A percentile compares a stretch with the other conserved stretches of the same genome.
These are phyloP conservation scores for Odontomyia ornata DNA, from an alignment of 2,888 invertebrate species.

Conservation along the genomic window DNA sequence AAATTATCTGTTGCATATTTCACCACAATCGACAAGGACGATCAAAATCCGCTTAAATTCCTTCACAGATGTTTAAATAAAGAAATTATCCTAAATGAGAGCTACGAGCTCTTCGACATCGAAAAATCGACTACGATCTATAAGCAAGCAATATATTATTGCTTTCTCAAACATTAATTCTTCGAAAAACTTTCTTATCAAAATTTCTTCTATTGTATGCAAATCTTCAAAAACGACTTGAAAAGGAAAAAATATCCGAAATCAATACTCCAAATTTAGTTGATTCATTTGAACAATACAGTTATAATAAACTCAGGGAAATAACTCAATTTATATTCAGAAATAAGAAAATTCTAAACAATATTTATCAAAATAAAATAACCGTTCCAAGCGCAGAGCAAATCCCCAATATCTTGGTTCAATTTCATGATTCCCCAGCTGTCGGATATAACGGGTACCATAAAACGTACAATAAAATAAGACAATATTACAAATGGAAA, in stretches of 20 bases:
- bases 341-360: constrained; percentile 13
- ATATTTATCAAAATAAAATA: constrained; percentile 13
- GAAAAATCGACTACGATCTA: background rate
- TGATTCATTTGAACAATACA: constrained; percentile 5
- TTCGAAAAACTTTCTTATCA: constrained; percentile 19
- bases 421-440: background rate
- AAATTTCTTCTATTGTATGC: constrained; percentile 18
- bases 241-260: background rate
- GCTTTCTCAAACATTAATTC: constrained; percentile 17
- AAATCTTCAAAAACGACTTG: background rate
- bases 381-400: background rate
- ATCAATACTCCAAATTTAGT: constrained; percentile 17
- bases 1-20: constrained; percentile 9
- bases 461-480: constrained; percentile 51
- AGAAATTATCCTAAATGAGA: constrained; percentile 16
- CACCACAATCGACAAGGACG: constrained; percentile 11
- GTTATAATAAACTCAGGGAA: constrained; percentile 19
- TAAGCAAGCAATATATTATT: constrained; percentile 4
- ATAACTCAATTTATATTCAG: constrained; percentile 26
- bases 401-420: background rate
- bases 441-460: constrained; percentile 43
- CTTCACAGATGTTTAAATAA: constrained; percentile 3
- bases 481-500: constrained; percentile 55
- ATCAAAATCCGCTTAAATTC: constrained; percentile 6
- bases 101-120: background rate